These are phyloP conservation scores for Odontophorus gujanensis DNA, from an alignment of 2,113 vertebrate genomes.

Conservation along the genomic window DNA sequence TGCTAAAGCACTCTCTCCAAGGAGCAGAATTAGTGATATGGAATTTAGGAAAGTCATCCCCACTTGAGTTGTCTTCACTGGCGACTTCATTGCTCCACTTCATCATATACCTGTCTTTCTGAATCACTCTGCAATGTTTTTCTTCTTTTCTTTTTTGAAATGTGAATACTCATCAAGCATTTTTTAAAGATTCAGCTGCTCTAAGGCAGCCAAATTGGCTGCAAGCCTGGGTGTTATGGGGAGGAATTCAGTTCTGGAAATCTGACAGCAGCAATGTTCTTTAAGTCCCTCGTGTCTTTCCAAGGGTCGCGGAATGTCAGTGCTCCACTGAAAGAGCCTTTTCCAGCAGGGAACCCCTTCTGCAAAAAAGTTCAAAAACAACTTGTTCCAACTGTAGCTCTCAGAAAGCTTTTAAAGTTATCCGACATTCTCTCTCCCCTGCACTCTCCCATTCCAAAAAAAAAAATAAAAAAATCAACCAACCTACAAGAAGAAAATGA, in stretches of 20 bases:
- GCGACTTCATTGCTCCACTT: not conserved
- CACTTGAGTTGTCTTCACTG: not conserved
- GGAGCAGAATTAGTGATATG: not conserved
- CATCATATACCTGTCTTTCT: not conserved
- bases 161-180: not conserved
- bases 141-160: not conserved
- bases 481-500: not conserved
- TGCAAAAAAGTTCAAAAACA: not conserved
- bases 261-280: not conserved
- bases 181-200: conserved; percentile 28
- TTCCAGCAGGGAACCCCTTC: not conserved
- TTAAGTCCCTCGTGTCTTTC: conserved; percentile 25
- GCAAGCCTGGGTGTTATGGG: conserved; percentile 40
- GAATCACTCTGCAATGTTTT: not conserved
- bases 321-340: not conserved
- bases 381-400: not conserved
- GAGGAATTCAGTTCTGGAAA: conserved; percentile 62
- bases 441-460: not conserved
- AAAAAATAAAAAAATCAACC: not conserved
- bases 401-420: not conserved
- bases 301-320: not conserved
- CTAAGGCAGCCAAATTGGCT: conserved; percentile 30
- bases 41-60: conserved; percentile 24
- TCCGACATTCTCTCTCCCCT: not conserved
- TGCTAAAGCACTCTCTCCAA: not conserved